phyloP scores from a whole-genome alignment of 2,797 vertebrate genomes.

The Columba guinea region DNA sequence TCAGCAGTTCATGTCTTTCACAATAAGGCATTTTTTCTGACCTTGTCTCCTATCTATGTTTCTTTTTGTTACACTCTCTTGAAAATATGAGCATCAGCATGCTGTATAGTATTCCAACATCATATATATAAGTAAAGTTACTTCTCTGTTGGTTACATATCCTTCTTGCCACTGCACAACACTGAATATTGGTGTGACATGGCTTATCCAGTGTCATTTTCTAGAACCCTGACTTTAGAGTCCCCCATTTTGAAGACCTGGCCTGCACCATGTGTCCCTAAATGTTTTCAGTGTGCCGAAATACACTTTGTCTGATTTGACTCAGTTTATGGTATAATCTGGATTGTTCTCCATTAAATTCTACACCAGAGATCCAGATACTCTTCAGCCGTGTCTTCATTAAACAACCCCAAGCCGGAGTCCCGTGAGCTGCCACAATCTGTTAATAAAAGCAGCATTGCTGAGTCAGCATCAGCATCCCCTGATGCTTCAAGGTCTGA shows the following conservation, averaged over 20 bases:
- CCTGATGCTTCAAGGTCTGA: fast-evolving
- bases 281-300: background rate
- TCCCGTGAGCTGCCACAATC: background rate
- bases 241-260: background rate
- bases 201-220: background rate
- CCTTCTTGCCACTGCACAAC: background rate
- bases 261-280: no score
- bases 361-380: background rate
- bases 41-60: background rate
- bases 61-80: background rate
- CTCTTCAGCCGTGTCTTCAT: background rate
- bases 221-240: background rate
- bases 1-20: background rate
- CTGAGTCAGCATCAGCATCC: background rate
- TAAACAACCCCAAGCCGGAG: background rate
- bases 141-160: background rate
- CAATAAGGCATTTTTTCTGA: background rate
- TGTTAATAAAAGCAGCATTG: background rate
- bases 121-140: background rate
- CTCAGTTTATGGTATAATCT: background rate
- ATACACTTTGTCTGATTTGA: background rate
- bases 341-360: background rate
- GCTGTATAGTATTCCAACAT: background rate
- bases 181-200: background rate
- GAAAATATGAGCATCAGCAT: background rate